Evolutionary conservation across 2,888 invertebrate species (phyloP), one percentile per base, ranked within the genome.

Genomic region (Dicyrtoma fusca): DNA sequence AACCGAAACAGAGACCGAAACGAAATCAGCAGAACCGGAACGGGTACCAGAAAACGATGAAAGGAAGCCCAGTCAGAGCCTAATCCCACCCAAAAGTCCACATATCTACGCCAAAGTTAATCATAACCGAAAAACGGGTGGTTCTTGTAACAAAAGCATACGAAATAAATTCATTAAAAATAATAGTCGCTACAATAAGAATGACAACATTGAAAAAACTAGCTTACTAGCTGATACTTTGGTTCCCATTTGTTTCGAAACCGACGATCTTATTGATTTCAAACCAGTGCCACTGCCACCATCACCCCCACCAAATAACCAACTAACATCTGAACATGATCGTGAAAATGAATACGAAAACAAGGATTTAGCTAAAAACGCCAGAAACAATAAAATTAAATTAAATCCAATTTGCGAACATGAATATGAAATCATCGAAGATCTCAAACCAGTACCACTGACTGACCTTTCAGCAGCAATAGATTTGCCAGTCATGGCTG

Each of bases 131-230:
- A 63, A 63, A 19, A 55, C 55, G 6, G 13, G 26, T 34, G 21
- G 25, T 14, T 3, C 44, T 13, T 21, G 13, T 34, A 21, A 17
- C n/a, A n/a, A n/a, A n/a, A n/a, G n/a, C n/a, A n/a, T n/a, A n/a
- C n/a, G n/a, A 2, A 17, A 21, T 6, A 68, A 34, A 53, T 65
- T 65, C 17, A 47, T 14, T 17, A 51, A 68, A 55, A 55, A 68
- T 25, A 53, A 34, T 44, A 34, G 8, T 8, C 14, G 14, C 26
- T n/a, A n/a, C n/a, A 21, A 59, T 14, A 59, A 59, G 14, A 59
- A 59, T n/a, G 55, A 25, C 1, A 68, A 68, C 26, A 55, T 42
- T 21, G 66, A 68, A 34, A 68, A 68, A 26, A 68, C 66, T 14
- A 68, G 66, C 42, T 42, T 68, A n/a, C 57, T 65, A 26, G 26